A percentile compares a stretch with the other conserved stretches of the same genome.
Conservation (phyloP, 2,113 vertebrate species). For the Thunnus thynnus region DNA sequence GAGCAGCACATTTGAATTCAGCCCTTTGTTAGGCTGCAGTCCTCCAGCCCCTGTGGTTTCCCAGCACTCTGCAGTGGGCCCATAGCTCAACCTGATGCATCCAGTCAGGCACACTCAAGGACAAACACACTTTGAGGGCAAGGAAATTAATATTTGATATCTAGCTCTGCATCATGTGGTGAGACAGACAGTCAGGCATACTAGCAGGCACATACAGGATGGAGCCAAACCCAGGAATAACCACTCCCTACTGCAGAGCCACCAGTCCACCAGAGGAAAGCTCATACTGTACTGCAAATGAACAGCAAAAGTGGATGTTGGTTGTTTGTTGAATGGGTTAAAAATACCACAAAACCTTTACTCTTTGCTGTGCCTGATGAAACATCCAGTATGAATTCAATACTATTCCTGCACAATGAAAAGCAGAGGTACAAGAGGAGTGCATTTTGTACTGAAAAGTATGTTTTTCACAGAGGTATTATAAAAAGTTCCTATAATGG, state of each 20-base stretch:
- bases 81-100: slow-evolving; percentile 64
- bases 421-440: too few relatives aligned
- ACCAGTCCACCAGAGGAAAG: not conserved
- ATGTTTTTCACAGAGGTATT: too few relatives aligned
- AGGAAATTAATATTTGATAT: slow-evolving; percentile 83
- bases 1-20: slow-evolving; percentile 42
- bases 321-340: not conserved
- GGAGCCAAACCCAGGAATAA: slow-evolving; percentile 28
- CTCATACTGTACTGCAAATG: not conserved
- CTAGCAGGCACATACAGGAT: slow-evolving; percentile 36
- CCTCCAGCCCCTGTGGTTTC: slow-evolving; percentile 37
- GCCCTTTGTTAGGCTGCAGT: slow-evolving; percentile 38
- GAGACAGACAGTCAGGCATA: slow-evolving; percentile 61
- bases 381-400: not conserved
- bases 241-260: slow-evolving; percentile 41
- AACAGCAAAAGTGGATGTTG: not conserved
- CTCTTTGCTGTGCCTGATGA: not conserved
- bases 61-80: slow-evolving; percentile 60
- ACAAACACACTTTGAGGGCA: slow-evolving; percentile 69
- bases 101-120: slow-evolving; percentile 75
- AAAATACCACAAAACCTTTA: not conserved
- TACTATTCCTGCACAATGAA: not conserved
- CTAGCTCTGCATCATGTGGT: slow-evolving; percentile 69
- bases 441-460: too few relatives aligned
- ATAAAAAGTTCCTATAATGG: not conserved